These are phyloP conservation scores for Philopedon plagiatum DNA, from an alignment of 2,888 invertebrate species.

Conservation along the genomic window DNA sequence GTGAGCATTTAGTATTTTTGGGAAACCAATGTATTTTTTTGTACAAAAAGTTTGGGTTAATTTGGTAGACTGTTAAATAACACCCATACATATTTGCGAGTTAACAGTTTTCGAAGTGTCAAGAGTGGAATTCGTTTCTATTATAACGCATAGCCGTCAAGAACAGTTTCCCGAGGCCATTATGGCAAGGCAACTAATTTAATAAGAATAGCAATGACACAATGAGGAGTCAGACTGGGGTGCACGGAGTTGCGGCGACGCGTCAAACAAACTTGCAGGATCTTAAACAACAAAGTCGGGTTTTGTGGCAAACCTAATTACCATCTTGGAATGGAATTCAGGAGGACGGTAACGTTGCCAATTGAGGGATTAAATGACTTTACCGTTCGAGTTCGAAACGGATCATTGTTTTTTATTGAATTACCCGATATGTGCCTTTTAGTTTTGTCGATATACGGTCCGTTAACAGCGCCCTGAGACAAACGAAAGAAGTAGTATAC, in stretches of 20 bases:
- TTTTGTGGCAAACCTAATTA: conserved; percentile 63
- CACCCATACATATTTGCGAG: conserved; percentile 3
- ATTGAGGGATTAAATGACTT: conserved; percentile 60
- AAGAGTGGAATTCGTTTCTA: conserved; percentile 27
- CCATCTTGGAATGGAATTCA: conserved; percentile 59
- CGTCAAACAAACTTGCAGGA: conserved; percentile 61
- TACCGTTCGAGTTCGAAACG: conserved; percentile 25
- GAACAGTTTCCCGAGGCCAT: conserved; percentile 54
- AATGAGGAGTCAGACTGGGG: conserved; percentile 61
- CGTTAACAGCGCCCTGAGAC: background rate
- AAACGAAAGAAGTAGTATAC: background rate
- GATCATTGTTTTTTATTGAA: conserved; percentile 28
- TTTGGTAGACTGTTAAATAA: no score
- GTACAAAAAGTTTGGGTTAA: no score
- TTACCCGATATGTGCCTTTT: conserved; percentile 12
- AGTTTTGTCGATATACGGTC: conserved; percentile 10
- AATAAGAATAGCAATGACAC: conserved; percentile 64
- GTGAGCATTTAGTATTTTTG: no score
- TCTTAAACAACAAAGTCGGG: conserved; percentile 62
- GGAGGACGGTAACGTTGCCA: conserved; percentile 57
- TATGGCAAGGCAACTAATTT: conserved; percentile 56
- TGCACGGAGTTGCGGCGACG: conserved; percentile 62
- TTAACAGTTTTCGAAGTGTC: conserved; percentile 19
- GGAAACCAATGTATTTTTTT: no score
- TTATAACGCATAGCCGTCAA: conserved; percentile 52